These are phyloP conservation scores for Plectrocnemia conspersa DNA, from an alignment of 1,140 invertebrate genomes.

Conservation along the genomic window DNA sequence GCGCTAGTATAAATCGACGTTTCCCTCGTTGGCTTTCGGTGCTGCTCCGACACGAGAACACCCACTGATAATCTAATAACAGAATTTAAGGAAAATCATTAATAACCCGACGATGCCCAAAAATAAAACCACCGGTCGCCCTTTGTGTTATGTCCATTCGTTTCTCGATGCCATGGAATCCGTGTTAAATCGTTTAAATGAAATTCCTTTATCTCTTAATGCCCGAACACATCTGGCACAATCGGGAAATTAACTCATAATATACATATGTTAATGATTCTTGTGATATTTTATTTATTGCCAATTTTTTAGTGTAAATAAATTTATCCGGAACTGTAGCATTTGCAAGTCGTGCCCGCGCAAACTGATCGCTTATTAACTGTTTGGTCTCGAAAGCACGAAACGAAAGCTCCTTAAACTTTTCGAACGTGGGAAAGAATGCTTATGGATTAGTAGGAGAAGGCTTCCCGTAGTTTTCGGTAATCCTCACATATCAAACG, in stretches of 20 bases:
- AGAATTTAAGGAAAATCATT: conserved; percentile 47
- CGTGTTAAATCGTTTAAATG: conserved; percentile 35
- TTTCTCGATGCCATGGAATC: conserved; percentile 25
- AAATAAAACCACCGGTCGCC: conserved; percentile 21
- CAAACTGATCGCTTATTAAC: conserved; percentile 9
- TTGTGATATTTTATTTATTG: too few species aligned
- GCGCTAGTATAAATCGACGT: conserved; percentile 11
- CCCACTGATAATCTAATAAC: conserved; percentile 48
- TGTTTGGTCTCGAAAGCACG: not conserved
- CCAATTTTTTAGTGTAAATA: conserved; percentile 7
- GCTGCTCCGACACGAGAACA: conserved; percentile 32
- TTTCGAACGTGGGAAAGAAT: not conserved
- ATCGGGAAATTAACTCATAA: too few species aligned
- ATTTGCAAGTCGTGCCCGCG: conserved; percentile 8
- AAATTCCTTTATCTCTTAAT: conserved; percentile 23
- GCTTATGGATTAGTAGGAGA: conserved; percentile 1
- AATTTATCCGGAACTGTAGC: conserved; percentile 6
- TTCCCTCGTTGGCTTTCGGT: not conserved
- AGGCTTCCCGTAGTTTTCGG: conserved; percentile 24
- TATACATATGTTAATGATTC: too few species aligned
- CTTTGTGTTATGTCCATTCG: conserved; percentile 27
- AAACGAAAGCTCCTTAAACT: not conserved
- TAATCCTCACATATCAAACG: conserved; percentile 27
- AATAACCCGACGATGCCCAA: conserved; percentile 39
- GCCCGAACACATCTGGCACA: conserved; percentile 21